Percentiles rank a stretch among this genome's conserved stretches.
Evolutionary conservation across 2,113 vertebrate species (phyloP).

Genomic region (Corythornis madagascariensis): DNA sequence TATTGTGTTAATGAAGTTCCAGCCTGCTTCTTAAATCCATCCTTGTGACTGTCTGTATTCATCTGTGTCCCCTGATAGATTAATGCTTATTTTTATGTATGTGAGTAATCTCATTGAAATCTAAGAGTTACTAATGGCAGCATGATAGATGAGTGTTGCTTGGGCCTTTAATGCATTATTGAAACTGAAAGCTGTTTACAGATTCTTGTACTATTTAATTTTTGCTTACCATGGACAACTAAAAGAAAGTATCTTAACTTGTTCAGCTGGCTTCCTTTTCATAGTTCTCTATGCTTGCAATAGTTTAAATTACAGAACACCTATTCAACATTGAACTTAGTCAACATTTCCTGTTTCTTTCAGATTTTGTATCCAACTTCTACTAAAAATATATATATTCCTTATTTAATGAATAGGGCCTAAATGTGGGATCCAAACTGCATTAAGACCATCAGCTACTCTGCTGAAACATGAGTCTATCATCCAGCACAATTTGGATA

Average conservation of each 20-base stretch:
- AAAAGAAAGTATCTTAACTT: background rate
- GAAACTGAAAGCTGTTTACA: constrained; percentile 30
- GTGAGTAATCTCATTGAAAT: constrained; percentile 41
- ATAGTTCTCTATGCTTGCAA: background rate
- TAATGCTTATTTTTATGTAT: constrained; percentile 44
- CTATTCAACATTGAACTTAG: constrained; percentile 32
- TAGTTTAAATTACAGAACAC: constrained; percentile 11
- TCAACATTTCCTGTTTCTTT: constrained; percentile 41
- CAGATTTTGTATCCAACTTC: constrained; percentile 19
- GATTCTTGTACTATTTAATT: background rate
- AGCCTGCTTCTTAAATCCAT: constrained; percentile 60
- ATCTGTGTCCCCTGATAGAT: constrained; percentile 44
- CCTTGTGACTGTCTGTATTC: constrained; percentile 61
- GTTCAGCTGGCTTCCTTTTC: background rate
- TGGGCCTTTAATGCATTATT: background rate
- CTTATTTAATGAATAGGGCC: constrained; percentile 4
- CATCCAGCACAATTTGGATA: background rate
- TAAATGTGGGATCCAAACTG: background rate
- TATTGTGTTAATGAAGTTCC: constrained; percentile 60
- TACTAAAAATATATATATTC: constrained; percentile 27
- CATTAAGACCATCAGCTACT: background rate
- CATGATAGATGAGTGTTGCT: background rate
- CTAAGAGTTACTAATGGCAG: background rate
- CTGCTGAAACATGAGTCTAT: background rate
- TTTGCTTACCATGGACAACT: background rate